These are phyloP conservation scores for Dione juno DNA, from an alignment of 2,888 invertebrate species.

Conservation along the genomic window DNA sequence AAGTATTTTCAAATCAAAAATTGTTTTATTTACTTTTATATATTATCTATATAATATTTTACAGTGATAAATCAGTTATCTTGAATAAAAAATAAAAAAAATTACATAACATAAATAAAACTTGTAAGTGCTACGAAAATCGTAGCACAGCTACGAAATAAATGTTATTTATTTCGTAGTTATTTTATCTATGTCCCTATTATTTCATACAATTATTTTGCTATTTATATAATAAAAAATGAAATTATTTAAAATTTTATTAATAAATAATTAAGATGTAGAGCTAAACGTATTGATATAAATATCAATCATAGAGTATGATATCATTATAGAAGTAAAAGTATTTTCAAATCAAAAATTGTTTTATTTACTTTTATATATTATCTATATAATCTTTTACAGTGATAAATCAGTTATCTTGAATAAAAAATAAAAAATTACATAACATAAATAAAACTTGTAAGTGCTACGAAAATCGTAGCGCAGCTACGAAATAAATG, in stretches of 20 bases:
- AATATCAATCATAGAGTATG: too few relatives aligned
- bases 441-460: not conserved
- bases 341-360: too few relatives aligned
- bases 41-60: too few relatives aligned
- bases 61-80: not conserved
- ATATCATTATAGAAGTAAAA: too few relatives aligned
- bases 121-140: not conserved
- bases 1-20: too few relatives aligned
- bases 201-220: not conserved
- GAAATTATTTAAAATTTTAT: not conserved
- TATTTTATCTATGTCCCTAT: too few relatives aligned
- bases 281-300: too few relatives aligned
- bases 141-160: not conserved
- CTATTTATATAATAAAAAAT: not conserved
- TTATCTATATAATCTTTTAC: too few relatives aligned
- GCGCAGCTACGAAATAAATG: not conserved
- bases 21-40: too few relatives aligned
- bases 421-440: conserved; percentile 4
- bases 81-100: conserved; percentile 12
- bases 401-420: conserved; percentile 1
- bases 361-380: too few relatives aligned
- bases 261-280: too few relatives aligned
- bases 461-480: not conserved
- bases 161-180: too few relatives aligned
- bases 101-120: not conserved